Conservation (phyloP, 1,140 invertebrate genomes). For the Magallana ariakensis region DNA sequence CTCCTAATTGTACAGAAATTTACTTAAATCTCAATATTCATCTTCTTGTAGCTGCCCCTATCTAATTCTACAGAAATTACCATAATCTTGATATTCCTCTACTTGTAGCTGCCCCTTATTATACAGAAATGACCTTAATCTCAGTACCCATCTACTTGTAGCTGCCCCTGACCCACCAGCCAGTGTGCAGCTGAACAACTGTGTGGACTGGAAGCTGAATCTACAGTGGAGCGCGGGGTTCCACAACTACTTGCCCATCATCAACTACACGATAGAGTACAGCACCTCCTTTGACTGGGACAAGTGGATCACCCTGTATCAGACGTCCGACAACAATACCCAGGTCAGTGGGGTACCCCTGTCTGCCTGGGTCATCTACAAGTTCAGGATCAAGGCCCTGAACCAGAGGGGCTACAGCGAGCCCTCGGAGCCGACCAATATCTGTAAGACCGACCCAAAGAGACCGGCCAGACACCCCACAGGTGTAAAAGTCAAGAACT, state of each 20-base stretch:
- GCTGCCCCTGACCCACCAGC: conserved; percentile 95
- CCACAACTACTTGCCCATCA: conserved; percentile 92
- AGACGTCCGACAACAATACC: background rate
- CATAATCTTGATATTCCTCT: conserved; percentile 46
- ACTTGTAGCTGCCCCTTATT: conserved; percentile 31
- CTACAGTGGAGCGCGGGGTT: conserved; percentile 85
- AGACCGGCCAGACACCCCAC: conserved; percentile 97
- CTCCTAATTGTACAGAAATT: too few species aligned
- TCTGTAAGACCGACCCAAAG: conserved; percentile 93
- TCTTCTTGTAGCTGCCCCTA: too few species aligned
- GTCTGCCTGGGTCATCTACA: conserved; percentile 56
- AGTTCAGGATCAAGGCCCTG: conserved; percentile 66
- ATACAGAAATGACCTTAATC: too few species aligned
- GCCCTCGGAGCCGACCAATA: conserved; percentile 64
- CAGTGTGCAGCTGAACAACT: conserved; percentile 79
- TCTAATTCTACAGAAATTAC: too few species aligned
- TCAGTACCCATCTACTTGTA: conserved; percentile 72
- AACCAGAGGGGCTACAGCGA: conserved; percentile 63
- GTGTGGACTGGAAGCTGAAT: conserved; percentile 83
- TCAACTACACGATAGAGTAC: conserved; percentile 93
- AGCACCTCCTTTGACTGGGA: conserved; percentile 96
- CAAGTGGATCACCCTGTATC: conserved; percentile 85
- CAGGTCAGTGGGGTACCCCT: conserved; percentile 29
- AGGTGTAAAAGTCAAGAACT: conserved; percentile 94
- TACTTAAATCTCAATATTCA: too few species aligned